Conservation (phyloP, 2,113 vertebrate genomes). For the Chrysemys picta region DNA sequence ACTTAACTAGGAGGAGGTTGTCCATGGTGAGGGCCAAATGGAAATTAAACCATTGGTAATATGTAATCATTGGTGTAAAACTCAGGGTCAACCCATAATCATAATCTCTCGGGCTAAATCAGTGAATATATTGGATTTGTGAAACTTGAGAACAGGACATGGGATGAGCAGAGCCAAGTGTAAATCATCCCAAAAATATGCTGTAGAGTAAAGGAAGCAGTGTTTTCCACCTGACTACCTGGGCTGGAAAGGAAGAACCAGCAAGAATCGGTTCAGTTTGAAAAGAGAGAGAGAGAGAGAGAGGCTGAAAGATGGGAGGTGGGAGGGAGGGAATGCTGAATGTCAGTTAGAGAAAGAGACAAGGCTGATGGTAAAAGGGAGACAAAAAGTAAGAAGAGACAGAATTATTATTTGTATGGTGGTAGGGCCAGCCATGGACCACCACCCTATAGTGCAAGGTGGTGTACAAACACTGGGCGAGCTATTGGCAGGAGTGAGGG, state of each 20-base stretch:
- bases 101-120: not conserved
- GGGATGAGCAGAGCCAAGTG: not conserved
- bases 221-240: not conserved
- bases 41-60: not conserved
- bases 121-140: not conserved
- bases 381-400: not conserved
- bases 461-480: not conserved
- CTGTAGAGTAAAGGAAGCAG: not conserved
- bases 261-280: not conserved
- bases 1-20: not conserved
- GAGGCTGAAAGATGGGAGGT: not conserved
- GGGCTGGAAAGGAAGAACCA: not conserved
- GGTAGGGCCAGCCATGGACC: not conserved
- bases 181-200: not conserved
- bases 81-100: not conserved
- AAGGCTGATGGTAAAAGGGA: not conserved
- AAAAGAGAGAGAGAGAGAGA: not conserved
- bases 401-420: not conserved
- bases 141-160: not conserved
- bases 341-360: not conserved
- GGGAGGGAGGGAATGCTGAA: not conserved
- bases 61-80: rapidly evolving
- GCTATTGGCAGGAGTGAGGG: not conserved
- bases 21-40: not conserved
- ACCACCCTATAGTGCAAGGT: not conserved